These are phyloP conservation scores for Elysia crispata DNA, from an alignment of 2,888 invertebrate species.

Conservation along the genomic window DNA sequence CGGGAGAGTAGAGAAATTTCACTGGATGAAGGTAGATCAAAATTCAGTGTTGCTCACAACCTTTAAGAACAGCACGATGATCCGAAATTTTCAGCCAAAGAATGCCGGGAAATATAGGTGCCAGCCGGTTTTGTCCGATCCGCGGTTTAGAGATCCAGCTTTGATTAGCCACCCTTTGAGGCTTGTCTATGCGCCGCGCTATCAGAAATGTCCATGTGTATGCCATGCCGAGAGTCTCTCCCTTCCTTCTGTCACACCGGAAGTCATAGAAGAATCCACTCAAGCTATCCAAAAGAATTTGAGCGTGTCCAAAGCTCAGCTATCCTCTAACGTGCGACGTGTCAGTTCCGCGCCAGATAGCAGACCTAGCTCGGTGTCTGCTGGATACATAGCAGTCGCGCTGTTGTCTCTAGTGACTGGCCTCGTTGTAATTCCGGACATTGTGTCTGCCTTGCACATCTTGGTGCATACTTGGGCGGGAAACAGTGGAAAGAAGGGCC, in stretches of 20 bases:
- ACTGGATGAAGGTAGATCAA: background rate
- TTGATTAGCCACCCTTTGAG: no score
- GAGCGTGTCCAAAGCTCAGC: no score
- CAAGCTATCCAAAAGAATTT: no score
- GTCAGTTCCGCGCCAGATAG: no score
- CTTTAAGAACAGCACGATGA: background rate
- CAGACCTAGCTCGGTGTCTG: background rate
- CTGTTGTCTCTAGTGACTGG: background rate
- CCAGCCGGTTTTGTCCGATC: background rate
- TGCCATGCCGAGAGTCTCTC: background rate
- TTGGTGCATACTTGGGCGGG: no score
- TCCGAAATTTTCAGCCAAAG: background rate
- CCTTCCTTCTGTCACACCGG: background rate
- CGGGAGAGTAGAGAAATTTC: background rate
- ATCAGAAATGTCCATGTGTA: background rate
- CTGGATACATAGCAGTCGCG: background rate
- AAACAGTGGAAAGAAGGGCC: no score
- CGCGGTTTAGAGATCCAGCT: no score
- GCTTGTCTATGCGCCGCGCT: background rate
- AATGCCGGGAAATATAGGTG: background rate
- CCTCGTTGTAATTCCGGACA: background rate
- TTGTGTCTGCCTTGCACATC: background rate
- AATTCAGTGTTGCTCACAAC: no score
- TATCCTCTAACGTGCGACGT: no score
- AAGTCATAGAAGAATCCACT: background rate